Percentiles rank a stretch among this genome's conserved stretches.
Conservation (phyloP, 2,888 invertebrate species). For the Coelinius sp. region DNA sequence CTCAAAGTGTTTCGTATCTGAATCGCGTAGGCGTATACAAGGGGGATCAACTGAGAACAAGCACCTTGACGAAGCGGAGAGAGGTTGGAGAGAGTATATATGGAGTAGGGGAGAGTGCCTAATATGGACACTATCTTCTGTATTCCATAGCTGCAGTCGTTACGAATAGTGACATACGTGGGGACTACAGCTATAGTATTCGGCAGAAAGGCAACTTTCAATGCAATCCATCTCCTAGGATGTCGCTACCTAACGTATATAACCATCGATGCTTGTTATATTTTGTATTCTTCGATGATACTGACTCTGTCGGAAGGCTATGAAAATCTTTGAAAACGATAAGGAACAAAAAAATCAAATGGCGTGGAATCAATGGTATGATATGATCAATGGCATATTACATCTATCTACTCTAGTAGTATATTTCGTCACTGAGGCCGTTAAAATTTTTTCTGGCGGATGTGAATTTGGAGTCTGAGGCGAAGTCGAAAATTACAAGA, state of each 20-base stretch:
- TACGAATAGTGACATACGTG: constrained; percentile 41
- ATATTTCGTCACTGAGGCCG: no score
- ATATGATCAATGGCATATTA: neutral
- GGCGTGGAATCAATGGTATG: neutral
- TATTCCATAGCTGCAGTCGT: constrained; percentile 69
- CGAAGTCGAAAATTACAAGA: no score
- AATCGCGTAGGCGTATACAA: constrained; percentile 29
- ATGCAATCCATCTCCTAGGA: constrained; percentile 69
- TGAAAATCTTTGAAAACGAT: constrained; percentile 1
- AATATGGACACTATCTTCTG: constrained; percentile 69
- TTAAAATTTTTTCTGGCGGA: no score
- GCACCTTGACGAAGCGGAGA: constrained; percentile 26
- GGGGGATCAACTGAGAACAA: constrained; percentile 9
- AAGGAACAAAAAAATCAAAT: neutral
- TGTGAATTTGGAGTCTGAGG: no score
- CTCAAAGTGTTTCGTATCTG: neutral
- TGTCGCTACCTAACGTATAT: constrained; percentile 60
- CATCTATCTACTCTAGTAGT: neutral
- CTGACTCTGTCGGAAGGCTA: constrained; percentile 20
- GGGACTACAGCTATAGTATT: constrained; percentile 52
- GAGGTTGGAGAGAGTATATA: constrained; percentile 31
- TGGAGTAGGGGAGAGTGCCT: constrained; percentile 53
- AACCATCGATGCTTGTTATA: constrained; percentile 6
- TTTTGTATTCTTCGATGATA: constrained; percentile 64
- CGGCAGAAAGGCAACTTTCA: constrained; percentile 64